phyloP scores from a whole-genome alignment of 2,113 vertebrate species.

The Agapornis roseicollis region DNA sequence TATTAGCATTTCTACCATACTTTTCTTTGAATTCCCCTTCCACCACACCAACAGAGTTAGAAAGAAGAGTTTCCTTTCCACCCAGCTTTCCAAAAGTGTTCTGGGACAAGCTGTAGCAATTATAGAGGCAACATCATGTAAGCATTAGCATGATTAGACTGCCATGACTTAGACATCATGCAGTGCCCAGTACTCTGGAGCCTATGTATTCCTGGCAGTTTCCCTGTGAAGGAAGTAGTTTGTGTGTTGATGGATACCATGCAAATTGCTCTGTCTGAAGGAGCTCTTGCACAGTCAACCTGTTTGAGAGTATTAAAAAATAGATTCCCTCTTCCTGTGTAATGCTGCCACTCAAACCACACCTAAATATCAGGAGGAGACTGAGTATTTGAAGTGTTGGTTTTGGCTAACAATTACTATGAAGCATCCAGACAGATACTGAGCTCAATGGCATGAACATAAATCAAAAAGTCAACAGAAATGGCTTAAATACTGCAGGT shows the following conservation, averaged over 20 bases:
- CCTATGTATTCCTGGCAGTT: background rate
- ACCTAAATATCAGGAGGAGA: slow-evolving; percentile 46
- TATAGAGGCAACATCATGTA: background rate
- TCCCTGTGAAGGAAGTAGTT: slow-evolving; percentile 34
- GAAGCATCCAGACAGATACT: background rate
- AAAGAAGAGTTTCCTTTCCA: background rate
- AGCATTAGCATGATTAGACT: background rate
- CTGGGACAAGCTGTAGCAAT: background rate
- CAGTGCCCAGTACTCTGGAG: background rate
- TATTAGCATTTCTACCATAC: background rate
- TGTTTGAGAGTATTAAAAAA: background rate
- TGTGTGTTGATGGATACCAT: slow-evolving; percentile 43
- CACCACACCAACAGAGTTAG: background rate
- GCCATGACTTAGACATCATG: background rate
- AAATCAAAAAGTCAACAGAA: background rate
- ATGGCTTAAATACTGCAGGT: background rate
- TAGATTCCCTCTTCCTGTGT: background rate
- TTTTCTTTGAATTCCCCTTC: background rate
- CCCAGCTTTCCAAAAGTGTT: background rate
- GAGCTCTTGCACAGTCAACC: slow-evolving; percentile 34
- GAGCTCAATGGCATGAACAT: background rate
- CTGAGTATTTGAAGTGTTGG: slow-evolving; percentile 39
- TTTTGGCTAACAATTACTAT: slow-evolving; percentile 9
- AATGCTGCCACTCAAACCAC: slow-evolving; percentile 30
- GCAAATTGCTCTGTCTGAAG: slow-evolving; percentile 55